Evolutionary conservation across 2,113 vertebrate genomes (phyloP), one percentile per base, ranked within the genome.

Genomic region (Fregetta grallaria): DNA sequence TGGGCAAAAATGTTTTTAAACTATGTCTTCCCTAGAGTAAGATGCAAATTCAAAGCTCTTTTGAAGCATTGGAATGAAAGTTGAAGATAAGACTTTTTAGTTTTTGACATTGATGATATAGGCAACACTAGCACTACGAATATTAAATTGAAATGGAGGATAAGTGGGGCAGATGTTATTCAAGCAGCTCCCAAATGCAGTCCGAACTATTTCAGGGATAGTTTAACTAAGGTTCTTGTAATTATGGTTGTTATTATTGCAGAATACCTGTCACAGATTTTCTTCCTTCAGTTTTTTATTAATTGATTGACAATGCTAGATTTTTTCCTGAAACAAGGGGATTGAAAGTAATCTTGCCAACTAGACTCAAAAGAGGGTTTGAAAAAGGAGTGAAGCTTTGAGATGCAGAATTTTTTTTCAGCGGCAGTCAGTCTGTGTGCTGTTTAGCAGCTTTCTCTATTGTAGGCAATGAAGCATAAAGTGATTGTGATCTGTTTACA

Each of bases 11-110:
- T 97, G 98, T 98, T 98, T 98, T 98, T 97, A 98, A 98, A 97
- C 98, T 98, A 96, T 96, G 97, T 98, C 98, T 98, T 98, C 98
- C 98, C 98, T 98, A 98, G 98, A 98, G 98, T 98, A 97, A 98
- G 98, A 98, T 98, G 98, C 98, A 98, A 98, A 98, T 98, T 98
- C 98, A 98, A 98, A 98, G 98, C 97, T 97, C 97, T 97, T 98
- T 98, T 98, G 98, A 98, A 98, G 98, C 97, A 94, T 88, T 87
- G 89, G 93, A 98, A 98, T 98, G 97, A 98, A 98, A 98, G 98
- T 98, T 98, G 97, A 97, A 98, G 97, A 98, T 98, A 97, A 98
- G 97, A 98, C 97, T 97, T 98, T 98, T 98, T 97, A 97, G 96
- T 95, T 94, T 97, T 97, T 98, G 97, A 98, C 98, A 98, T 97